Conservation (phyloP, 2,113 vertebrate genomes). For the Rhegmatorhina hoffmannsi region DNA sequence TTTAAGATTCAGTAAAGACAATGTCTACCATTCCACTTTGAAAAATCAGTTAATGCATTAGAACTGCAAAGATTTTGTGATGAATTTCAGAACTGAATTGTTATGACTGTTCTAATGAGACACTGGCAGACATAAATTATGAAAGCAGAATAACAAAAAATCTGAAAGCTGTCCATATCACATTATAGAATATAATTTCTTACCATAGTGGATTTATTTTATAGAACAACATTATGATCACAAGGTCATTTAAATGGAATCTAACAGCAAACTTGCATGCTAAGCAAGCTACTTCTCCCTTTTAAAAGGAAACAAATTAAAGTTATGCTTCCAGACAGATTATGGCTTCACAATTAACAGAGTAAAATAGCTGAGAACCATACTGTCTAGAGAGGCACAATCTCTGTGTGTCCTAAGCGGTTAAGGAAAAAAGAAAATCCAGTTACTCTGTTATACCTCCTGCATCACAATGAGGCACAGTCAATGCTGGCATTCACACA, state of each 20-base stretch:
- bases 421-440: not conserved
- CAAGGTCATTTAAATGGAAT: not conserved
- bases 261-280: not conserved
- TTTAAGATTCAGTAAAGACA: not conserved
- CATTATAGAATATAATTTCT: not conserved
- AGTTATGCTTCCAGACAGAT: not conserved
- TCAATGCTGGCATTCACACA: conserved; percentile 2
- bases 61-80: not conserved
- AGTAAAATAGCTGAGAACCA: not conserved
- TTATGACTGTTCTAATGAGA: not conserved
- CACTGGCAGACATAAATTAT: not conserved
- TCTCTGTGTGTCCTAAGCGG: not conserved
- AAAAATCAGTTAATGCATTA: not conserved
- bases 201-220: not conserved
- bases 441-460: not conserved
- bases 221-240: not conserved
- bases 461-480: conserved; percentile 27
- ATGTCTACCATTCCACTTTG: not conserved
- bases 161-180: not conserved
- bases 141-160: not conserved
- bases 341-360: not conserved
- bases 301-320: not conserved
- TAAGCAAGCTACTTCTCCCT: not conserved
- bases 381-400: not conserved
- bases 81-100: not conserved